Base-by-base conservation (phyloP, 2,113 vertebrate genomes). In the Alosa alosa region DNA sequence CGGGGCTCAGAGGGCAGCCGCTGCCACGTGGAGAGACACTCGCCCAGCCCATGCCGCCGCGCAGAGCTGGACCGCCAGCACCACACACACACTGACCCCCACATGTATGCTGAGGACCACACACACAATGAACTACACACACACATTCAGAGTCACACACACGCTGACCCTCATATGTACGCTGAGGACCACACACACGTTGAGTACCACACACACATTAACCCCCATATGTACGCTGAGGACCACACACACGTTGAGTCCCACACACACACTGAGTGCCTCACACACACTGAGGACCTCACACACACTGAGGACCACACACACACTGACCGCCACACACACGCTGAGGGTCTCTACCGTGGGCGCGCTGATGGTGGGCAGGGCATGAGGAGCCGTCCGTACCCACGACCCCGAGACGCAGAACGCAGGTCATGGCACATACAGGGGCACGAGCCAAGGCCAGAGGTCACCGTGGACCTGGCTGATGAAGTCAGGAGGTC, bases 401-500 rank as follows among this genome's bases (percentile, higher is more conserved):
- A n/a, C 60, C 52, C 39, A 81, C 82, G 20, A 72, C 41, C 85
- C 64, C 87, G 68, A 50, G 46, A 81, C 57, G 82, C n/a, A 9
- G 64, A 72, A 1, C 64, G 81, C n/a, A 57, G 52, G 11, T 36
- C 31, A 25, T 90, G 91, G 88, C 82, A 91, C 87, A 84, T 90
- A 87, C 85, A 92, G 55, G 94, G 96, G 55, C 52, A 90, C 50
- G 96, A 95, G 90, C 96, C 94, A 20, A 92, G 93, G 82, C 96
- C 96, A 84, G 96, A 97, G 87, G 96, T 97, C 86, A 91, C 95
- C 2, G 96, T 97, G 88, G 96, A 96, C 89, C 95, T 96, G 0
- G 96, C 95, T 84, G 95, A 96, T 5, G 96, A 96, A 89, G 95
- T 97, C 81, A 98, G 97, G 93, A 97, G 95, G 93, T 97, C 96